Evolutionary conservation across 2,113 vertebrate genomes (phyloP).

Genomic region (Varanus komodoensis): DNA sequence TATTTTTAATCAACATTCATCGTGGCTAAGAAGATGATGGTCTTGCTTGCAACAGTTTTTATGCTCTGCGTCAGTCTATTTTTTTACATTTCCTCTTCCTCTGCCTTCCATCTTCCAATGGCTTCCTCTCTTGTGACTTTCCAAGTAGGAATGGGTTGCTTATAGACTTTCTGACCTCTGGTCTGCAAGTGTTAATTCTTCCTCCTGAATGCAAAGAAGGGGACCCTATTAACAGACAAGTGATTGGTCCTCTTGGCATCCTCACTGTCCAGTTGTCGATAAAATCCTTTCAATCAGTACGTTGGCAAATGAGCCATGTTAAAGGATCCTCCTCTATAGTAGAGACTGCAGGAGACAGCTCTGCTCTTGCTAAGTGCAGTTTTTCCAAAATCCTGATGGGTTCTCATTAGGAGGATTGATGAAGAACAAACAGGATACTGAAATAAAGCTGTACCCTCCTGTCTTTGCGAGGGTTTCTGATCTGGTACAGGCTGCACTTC

Average conservation of each 20-base stretch:
- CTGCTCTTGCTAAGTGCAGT: background rate
- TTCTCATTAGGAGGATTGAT: background rate
- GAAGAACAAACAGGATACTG: background rate
- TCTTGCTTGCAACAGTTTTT: background rate
- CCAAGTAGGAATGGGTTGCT: background rate
- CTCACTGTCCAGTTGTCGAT: background rate
- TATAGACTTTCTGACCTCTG: background rate
- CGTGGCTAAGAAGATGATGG: background rate
- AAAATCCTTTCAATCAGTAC: background rate
- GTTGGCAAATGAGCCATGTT: background rate
- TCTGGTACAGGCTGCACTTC: background rate
- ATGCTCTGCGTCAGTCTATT: background rate
- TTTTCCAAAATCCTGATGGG: background rate
- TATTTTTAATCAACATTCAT: no score
- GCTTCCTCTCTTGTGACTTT: background rate
- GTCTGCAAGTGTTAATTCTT: background rate
- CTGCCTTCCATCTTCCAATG: background rate
- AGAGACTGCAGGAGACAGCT: background rate
- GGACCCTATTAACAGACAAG: background rate
- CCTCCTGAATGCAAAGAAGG: background rate
- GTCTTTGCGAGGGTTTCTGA: background rate
- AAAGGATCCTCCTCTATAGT: no score
- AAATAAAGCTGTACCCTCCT: background rate
- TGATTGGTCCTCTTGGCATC: background rate
- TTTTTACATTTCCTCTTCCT: background rate